Evolutionary conservation across 1,140 invertebrate genomes (phyloP).

Genomic region (Pinna nobilis): DNA sequence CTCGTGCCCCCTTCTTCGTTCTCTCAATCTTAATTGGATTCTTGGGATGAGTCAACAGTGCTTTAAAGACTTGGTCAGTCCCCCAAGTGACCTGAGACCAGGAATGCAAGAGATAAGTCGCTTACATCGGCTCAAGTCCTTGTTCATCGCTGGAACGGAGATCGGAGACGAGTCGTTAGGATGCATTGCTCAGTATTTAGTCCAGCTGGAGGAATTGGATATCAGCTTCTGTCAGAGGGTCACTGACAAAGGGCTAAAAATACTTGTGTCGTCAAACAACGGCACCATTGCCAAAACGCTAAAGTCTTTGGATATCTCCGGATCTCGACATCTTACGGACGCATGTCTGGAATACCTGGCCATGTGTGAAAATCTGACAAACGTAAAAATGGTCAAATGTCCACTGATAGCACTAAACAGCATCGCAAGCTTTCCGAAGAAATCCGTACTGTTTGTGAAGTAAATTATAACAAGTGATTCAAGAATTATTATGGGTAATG

Average conservation of each 20-base stretch:
- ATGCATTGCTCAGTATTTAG: constrained; percentile 86
- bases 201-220: constrained; percentile 84
- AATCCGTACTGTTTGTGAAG: constrained; percentile 6
- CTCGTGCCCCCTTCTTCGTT: constrained; percentile 85
- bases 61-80: constrained; percentile 85
- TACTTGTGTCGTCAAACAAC: constrained; percentile 76
- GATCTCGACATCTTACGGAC: constrained; percentile 89
- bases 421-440: constrained; percentile 3
- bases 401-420: constrained; percentile 24
- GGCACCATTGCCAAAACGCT: constrained; percentile 75
- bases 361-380: constrained; percentile 15
- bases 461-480: constrained; percentile 2
- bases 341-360: constrained; percentile 81
- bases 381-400: constrained; percentile 23
- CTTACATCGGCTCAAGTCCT: constrained; percentile 83
- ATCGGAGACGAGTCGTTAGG: constrained; percentile 91
- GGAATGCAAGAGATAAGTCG: constrained; percentile 87
- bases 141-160: constrained; percentile 89
- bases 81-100: constrained; percentile 88
- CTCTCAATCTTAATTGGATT: constrained; percentile 87
- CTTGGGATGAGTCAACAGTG: constrained; percentile 87
- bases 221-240: constrained; percentile 90
- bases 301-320: constrained; percentile 84
- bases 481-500: no score
- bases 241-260: constrained; percentile 91